Conservation (phyloP, 2,113 vertebrate species). For the Macquaria australasica region DNA sequence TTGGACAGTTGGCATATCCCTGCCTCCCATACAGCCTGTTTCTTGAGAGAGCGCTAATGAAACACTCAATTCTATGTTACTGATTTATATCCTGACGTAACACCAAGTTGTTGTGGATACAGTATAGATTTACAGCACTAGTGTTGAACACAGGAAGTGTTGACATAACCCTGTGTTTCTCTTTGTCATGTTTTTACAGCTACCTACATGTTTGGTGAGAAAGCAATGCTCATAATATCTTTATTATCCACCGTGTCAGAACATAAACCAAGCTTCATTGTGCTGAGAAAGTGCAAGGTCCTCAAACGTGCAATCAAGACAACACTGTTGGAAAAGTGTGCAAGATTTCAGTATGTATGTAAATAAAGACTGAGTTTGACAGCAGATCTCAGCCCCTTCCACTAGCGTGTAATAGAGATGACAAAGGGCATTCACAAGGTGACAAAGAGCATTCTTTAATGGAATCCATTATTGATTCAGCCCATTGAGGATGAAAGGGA, state of each 20-base stretch:
- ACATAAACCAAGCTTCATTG: neutral
- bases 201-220: slow-evolving; percentile 19
- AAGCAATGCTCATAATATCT: slow-evolving; percentile 2
- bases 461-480: slow-evolving; percentile 64
- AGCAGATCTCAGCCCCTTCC: neutral
- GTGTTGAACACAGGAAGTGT: slow-evolving; percentile 21
- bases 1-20: slow-evolving; percentile 21
- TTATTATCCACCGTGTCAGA: neutral
- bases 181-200: slow-evolving; percentile 4
- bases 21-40: neutral
- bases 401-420: neutral
- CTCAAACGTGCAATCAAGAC: neutral
- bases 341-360: neutral
- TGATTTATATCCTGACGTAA: slow-evolving; percentile 49
- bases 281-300: neutral
- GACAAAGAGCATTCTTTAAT: slow-evolving; percentile 34
- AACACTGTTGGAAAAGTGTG: neutral
- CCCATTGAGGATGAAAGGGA: slow-evolving; percentile 45
- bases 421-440: slow-evolving; percentile 43
- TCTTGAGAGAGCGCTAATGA: slow-evolving; percentile 20
- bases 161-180: slow-evolving; percentile 22
- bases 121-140: slow-evolving; percentile 37
- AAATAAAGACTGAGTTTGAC: slow-evolving; percentile 13
- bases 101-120: slow-evolving; percentile 9
- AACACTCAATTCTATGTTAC: slow-evolving; percentile 21